phyloP scores from a whole-genome alignment of 92 coral and sea anemone genomes.

The Virgularia gustaviana region DNA sequence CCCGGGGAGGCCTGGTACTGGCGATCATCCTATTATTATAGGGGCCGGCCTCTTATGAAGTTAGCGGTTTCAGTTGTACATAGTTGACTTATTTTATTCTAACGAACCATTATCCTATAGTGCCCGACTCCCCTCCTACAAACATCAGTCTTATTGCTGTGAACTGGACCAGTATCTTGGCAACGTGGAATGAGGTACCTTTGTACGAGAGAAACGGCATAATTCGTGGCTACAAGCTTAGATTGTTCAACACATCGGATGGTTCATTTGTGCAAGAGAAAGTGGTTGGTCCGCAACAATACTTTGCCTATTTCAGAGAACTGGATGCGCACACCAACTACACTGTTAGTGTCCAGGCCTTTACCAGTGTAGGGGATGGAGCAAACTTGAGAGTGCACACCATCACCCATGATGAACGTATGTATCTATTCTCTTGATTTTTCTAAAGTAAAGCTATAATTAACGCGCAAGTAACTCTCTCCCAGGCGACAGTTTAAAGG shows the following conservation, averaged over 20 bases:
- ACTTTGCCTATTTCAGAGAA: background rate
- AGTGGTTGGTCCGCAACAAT: background rate
- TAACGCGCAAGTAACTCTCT: no score
- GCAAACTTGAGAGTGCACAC: background rate
- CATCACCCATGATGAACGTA: background rate
- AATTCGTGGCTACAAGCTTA: background rate
- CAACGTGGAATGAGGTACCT: background rate
- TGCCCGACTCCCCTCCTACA: conserved; percentile 19
- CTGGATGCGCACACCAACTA: background rate
- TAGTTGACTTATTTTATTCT: no score
- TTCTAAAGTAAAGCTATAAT: no score
- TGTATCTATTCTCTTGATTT: no score
- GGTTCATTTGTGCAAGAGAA: background rate
- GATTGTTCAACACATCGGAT: background rate
- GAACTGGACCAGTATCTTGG: background rate
- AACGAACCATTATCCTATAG: no score
- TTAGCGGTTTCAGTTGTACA: no score
- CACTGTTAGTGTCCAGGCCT: background rate
- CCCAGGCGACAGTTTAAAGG: no score
- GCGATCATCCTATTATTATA: no score
- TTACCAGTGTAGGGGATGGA: background rate
- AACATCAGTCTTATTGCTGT: background rate
- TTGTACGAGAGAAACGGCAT: background rate
- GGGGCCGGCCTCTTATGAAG: no score
- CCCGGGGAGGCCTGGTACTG: no score